Base-by-base conservation (phyloP, 1,140 invertebrate species). In the Paracyclopina nana region DNA sequence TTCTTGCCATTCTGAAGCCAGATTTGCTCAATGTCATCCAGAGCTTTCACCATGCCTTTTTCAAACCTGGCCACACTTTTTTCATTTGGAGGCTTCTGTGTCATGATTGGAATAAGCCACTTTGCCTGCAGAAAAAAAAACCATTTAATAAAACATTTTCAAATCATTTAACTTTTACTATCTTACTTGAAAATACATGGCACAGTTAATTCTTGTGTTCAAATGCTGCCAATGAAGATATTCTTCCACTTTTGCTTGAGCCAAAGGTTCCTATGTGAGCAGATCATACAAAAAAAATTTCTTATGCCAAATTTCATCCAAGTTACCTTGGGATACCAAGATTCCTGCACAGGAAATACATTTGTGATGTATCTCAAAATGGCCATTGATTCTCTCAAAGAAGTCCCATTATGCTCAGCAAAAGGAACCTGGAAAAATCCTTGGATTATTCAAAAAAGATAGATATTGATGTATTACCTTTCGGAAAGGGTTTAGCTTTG, bases 1-100 rank as follows among this genome's bases (percentile, higher is more conserved):
- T 48, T 25, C n/a, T 30, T 25, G 11, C 46, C 46, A 2, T 29
- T 20, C 6, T 48, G 9, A 9, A 48, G n/a, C 46, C 46, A 48
- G 4, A 29, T 30, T n/a, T 9, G 14, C 20, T 38, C n/a, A 8
- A 38, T 20, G 14, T 38, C 20, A 20, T n/a, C 34, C 34, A 38
- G 20, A 20, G 34, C 34, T 2, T 38, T 20, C 9, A 16, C 34
- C 34, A 38, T 38, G 34, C n/a, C 20, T 9, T 4, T 38, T 9
- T 16, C 5, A 5, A n/a, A 20, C 14, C n/a, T 3, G n/a, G 14
- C 34, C 34, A 38, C 34, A 5, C 20, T 38, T 5, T 3, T 20
- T 20, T 38, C 34, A 9, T 38, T 20, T 5, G 34, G n/a, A 20
- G 34, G 34, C 5, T n/a, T 16, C 8, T 38, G 34, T 38, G 14